These are phyloP conservation scores for Dolichopus griseipennis DNA, from an alignment of 2,888 invertebrate genomes.

Conservation along the genomic window DNA sequence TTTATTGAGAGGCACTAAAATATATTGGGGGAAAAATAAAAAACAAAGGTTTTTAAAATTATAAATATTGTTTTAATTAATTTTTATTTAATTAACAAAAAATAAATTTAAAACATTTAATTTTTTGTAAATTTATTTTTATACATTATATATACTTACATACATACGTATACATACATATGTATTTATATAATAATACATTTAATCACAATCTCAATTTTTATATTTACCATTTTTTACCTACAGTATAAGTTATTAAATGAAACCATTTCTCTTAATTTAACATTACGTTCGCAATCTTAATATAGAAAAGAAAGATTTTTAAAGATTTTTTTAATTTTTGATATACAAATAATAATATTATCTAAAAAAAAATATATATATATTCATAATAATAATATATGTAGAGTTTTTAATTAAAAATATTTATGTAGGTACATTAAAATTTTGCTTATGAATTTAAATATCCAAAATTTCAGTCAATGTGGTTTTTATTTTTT, in stretches of 20 bases:
- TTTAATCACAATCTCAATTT: background rate
- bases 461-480: slow-evolving; percentile 1
- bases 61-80: too few relatives aligned
- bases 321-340: too few relatives aligned
- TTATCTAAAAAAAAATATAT: background rate
- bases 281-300: background rate
- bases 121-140: too few relatives aligned
- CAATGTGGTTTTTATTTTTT: background rate
- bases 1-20: too few relatives aligned
- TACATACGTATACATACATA: background rate
- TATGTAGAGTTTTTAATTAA: background rate
- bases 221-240: background rate
- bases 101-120: too few relatives aligned
- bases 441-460: background rate
- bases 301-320: background rate
- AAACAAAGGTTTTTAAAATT: too few relatives aligned
- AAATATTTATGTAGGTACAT: background rate
- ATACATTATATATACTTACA: background rate
- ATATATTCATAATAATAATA: background rate
- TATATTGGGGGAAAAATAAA: too few relatives aligned
- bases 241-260: background rate
- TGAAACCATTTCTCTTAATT: slow-evolving; percentile 1
- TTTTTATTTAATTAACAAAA: too few relatives aligned
- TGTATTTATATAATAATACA: background rate
- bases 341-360: too few relatives aligned